Evolutionary conservation across 2,888 invertebrate genomes (phyloP), one percentile per base, ranked within the genome.

Genomic region (Agrochola macilenta): DNA sequence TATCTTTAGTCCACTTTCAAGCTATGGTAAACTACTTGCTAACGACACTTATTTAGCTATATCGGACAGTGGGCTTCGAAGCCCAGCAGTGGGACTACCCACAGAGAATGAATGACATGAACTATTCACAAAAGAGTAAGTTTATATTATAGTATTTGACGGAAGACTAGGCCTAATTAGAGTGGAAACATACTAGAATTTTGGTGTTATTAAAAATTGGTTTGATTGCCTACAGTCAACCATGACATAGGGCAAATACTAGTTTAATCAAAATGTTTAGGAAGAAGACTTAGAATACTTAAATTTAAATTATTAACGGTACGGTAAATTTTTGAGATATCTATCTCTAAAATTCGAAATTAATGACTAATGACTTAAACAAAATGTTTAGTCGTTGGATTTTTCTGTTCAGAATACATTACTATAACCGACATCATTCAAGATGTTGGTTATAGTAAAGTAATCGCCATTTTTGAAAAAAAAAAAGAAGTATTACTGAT

Each of bases 101-200:
- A 76, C 54, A 63, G 9, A 70, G 26, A n/a, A 68, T 73, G 35
- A 70, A 74, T 78, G 68, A 83, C 65, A 82, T 64, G 73, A 87
- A 78, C 73, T 82, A 85, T 83, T 79, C 69, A 87, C 79, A 83
- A 85, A 64, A 79, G 72, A 77, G 46, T 81, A 79, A 69, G 66
- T 68, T 69, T 54, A 65, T 43, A 52, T 72, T 73, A 30, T 68
- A 75, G 60, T 80, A 76, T 66, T 69, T 66, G 39, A 77, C 69
- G 85, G 79, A 87, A 85, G 79, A 83, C 81, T 82, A 87, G 84
- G 87, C 81, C 84, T 76, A 76, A 68, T 58, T 39, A n/a, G 20
- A 58, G 60, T 71, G 65, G 73, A 76, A 39, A 72, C 46, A 76
- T 73, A 68, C 26, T 26, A 1, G n/a, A 0, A 63, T n/a, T n/a